These are phyloP conservation scores for Polydesmus complanatus DNA, from an alignment of 2,888 invertebrate genomes.

Conservation along the genomic window DNA sequence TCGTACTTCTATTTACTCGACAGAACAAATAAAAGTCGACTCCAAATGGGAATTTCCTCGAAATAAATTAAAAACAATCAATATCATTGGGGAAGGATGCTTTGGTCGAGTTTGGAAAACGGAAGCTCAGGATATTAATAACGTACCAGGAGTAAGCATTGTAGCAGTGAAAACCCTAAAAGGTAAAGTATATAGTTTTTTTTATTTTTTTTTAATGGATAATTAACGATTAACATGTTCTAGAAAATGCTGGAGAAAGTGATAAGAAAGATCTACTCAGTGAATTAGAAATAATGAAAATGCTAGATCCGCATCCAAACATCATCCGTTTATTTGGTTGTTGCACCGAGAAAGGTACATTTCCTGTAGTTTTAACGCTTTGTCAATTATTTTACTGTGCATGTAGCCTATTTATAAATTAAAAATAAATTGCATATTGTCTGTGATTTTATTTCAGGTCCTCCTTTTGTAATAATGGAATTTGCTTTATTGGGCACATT, in stretches of 20 bases:
- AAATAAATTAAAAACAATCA: slow-evolving; percentile 72
- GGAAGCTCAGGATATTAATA: slow-evolving; percentile 64
- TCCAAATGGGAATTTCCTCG: slow-evolving; percentile 71
- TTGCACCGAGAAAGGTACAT: slow-evolving; percentile 58
- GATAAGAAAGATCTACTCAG: slow-evolving; percentile 74
- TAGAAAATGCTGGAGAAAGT: slow-evolving; percentile 71
- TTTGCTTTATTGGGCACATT: slow-evolving; percentile 77
- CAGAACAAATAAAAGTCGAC: background rate
- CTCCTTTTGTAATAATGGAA: slow-evolving; percentile 82
- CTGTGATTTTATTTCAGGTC: slow-evolving; percentile 42
- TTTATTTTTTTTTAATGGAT: too few species aligned
- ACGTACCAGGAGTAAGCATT: slow-evolving; percentile 55
- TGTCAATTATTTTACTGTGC: too few species aligned
- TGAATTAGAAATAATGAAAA: slow-evolving; percentile 82
- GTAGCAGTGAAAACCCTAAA: slow-evolving; percentile 89
- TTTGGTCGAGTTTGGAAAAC: slow-evolving; percentile 92
- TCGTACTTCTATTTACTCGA: slow-evolving; percentile 28
- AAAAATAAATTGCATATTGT: background rate
- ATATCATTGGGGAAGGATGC: slow-evolving; percentile 84
- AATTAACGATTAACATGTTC: background rate
- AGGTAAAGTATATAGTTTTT: too few species aligned
- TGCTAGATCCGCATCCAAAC: slow-evolving; percentile 75
- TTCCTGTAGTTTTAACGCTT: too few species aligned
- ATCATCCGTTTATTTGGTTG: slow-evolving; percentile 76
- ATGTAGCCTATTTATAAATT: background rate